phyloP scores from a whole-genome alignment of 2,113 vertebrate species.

The Oxyruncus cristatus region DNA sequence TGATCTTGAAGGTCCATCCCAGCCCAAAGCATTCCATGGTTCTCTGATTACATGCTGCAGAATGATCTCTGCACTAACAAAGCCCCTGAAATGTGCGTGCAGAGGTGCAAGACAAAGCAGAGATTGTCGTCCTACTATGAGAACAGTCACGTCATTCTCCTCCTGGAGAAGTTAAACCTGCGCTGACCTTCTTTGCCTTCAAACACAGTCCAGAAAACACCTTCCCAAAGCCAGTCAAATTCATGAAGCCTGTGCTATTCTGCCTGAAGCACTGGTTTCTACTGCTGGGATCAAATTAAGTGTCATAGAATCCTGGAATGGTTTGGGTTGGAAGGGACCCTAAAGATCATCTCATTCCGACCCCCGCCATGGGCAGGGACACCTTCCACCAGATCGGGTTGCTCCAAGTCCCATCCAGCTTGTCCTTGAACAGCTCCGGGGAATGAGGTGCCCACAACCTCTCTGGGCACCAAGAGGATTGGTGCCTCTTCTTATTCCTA shows the following conservation, averaged over 20 bases:
- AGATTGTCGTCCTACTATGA: rapidly evolving
- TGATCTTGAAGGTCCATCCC: not conserved
- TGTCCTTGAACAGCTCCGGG: not conserved
- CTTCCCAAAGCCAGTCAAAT: not conserved
- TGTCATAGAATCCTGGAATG: not conserved
- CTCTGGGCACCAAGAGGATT: not conserved
- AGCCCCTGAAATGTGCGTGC: not conserved
- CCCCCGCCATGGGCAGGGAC: not conserved
- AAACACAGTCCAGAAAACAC: not conserved
- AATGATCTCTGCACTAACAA: not conserved
- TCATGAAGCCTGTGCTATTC: not conserved
- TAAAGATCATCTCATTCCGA: not conserved
- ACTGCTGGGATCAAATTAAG: not conserved
- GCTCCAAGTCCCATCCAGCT: not conserved
- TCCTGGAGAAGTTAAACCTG: not conserved
- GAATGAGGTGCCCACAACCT: not conserved
- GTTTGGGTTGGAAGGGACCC: not conserved
- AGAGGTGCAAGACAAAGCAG: not conserved
- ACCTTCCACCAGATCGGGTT: not conserved
- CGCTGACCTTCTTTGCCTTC: not conserved
- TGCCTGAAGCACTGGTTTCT: not conserved
- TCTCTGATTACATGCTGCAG: not conserved
- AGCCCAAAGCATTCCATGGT: not conserved
- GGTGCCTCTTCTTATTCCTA: not conserved
- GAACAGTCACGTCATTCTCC: not conserved